These are phyloP conservation scores for Drosophila hydei DNA, from an alignment of 1,140 invertebrate genomes.

Conservation along the genomic window DNA sequence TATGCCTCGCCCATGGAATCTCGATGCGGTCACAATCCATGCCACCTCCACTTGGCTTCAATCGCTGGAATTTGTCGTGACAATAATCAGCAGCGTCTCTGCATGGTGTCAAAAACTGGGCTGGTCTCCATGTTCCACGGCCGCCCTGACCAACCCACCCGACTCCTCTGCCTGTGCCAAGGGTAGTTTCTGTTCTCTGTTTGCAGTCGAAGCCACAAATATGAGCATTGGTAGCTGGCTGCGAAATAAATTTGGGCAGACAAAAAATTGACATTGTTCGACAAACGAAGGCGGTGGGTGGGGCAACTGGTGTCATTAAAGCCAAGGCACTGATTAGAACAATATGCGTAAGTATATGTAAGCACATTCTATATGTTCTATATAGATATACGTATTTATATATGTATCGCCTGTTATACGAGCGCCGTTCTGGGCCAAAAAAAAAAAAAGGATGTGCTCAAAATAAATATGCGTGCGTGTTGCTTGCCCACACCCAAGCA, in stretches of 20 bases:
- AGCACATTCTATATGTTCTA: slow-evolving; percentile 49
- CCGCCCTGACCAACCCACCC: neutral
- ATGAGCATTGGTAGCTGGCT: slow-evolving; percentile 43
- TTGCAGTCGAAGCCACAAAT: slow-evolving; percentile 46
- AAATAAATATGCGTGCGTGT: slow-evolving; percentile 82
- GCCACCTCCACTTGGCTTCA: slow-evolving; percentile 11
- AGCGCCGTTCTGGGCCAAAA: slow-evolving; percentile 24
- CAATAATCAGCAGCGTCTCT: slow-evolving; percentile 75
- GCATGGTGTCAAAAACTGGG: slow-evolving; percentile 70
- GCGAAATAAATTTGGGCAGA: slow-evolving; percentile 76
- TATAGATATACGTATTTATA: slow-evolving; percentile 50
- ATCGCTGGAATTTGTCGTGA: slow-evolving; percentile 67
- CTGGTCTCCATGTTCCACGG: slow-evolving; percentile 1
- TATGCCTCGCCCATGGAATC: slow-evolving; percentile 24
- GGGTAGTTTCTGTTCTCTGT: slow-evolving; percentile 47
- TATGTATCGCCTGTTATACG: slow-evolving; percentile 66
- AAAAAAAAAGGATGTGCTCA: slow-evolving; percentile 73
- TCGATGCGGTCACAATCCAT: slow-evolving; percentile 29
- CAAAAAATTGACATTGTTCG: slow-evolving; percentile 76
- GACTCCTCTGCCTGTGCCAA: slow-evolving; percentile 10
- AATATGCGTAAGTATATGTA: slow-evolving; percentile 79
- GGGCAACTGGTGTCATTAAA: slow-evolving; percentile 48
- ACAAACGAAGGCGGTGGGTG: neutral
- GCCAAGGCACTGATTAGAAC: slow-evolving; percentile 73
- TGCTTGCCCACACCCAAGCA: slow-evolving; percentile 61